Percentiles rank a stretch among this genome's conserved stretches.
phyloP scores from a whole-genome alignment of 2,113 vertebrate genomes.

The Callithrix jacchus region DNA sequence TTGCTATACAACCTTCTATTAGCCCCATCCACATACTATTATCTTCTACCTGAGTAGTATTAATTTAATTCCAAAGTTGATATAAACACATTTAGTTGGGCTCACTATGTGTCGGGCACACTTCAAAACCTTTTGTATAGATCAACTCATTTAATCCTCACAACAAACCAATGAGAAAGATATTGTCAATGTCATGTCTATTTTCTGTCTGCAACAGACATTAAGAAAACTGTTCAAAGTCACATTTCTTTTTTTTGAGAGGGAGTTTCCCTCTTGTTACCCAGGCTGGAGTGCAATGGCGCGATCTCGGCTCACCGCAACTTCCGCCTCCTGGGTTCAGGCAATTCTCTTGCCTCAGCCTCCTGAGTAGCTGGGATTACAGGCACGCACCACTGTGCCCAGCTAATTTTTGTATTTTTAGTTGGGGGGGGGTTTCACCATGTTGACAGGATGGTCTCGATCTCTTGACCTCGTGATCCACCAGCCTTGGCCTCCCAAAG shows the following conservation, averaged over 20 bases:
- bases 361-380: too few relatives aligned
- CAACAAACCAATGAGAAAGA: not conserved
- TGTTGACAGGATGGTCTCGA: too few relatives aligned
- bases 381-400: rapidly evolving
- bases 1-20: not conserved
- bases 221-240: not conserved
- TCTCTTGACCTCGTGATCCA: too few relatives aligned
- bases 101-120: not conserved
- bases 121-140: not conserved
- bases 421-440: too few relatives aligned
- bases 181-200: not conserved
- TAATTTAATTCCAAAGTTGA: not conserved
- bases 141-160: not conserved
- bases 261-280: too few relatives aligned
- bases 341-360: too few relatives aligned
- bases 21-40: not conserved
- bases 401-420: too few relatives aligned
- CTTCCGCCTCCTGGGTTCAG: too few relatives aligned
- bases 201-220: not conserved
- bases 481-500: too few relatives aligned
- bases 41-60: not conserved
- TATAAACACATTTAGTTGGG: not conserved
- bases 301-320: too few relatives aligned
- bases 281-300: too few relatives aligned
- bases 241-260: not conserved